Conservation (phyloP, 2,113 vertebrate genomes). For the Corythoichthys intestinalis region DNA sequence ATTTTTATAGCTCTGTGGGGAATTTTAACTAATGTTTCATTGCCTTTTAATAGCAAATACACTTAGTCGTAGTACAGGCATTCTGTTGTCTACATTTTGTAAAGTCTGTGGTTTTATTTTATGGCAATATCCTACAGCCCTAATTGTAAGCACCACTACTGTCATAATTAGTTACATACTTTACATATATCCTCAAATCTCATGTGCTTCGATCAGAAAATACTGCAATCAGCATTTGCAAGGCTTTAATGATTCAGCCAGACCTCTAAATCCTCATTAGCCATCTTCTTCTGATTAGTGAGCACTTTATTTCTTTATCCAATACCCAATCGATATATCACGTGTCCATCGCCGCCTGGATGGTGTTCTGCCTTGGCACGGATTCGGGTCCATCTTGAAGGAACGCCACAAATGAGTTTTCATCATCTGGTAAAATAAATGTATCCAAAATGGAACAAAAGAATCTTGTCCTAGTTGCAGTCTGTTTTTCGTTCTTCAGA, state of each 20-base stretch:
- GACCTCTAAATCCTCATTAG: slow-evolving; percentile 32
- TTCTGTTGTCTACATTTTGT: neutral
- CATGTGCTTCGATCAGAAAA: slow-evolving; percentile 4
- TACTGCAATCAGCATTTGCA: slow-evolving; percentile 22
- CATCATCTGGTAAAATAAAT: slow-evolving; percentile 70
- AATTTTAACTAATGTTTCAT: neutral
- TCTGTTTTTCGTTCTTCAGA: slow-evolving; percentile 40
- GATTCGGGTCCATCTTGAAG: slow-evolving; percentile 60
- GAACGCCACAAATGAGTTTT: slow-evolving; percentile 59
- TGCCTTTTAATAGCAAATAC: neutral
- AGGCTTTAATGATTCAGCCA: slow-evolving; percentile 41
- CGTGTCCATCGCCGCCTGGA: slow-evolving; percentile 42
- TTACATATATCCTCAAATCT: neutral
- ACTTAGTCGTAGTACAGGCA: neutral
- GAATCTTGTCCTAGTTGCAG: slow-evolving; percentile 35
- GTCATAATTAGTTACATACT: neutral
- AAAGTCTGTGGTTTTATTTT: neutral
- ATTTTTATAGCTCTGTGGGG: neutral
- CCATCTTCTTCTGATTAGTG: slow-evolving; percentile 41
- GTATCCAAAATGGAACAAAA: slow-evolving; percentile 56
- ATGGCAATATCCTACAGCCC: neutral
- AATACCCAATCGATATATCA: slow-evolving; percentile 52
- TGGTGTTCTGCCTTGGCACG: slow-evolving; percentile 29
- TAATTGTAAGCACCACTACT: neutral
- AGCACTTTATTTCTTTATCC: slow-evolving; percentile 33